phyloP scores from a whole-genome alignment of 2,113 vertebrate genomes.

The Osmerus mordax region DNA sequence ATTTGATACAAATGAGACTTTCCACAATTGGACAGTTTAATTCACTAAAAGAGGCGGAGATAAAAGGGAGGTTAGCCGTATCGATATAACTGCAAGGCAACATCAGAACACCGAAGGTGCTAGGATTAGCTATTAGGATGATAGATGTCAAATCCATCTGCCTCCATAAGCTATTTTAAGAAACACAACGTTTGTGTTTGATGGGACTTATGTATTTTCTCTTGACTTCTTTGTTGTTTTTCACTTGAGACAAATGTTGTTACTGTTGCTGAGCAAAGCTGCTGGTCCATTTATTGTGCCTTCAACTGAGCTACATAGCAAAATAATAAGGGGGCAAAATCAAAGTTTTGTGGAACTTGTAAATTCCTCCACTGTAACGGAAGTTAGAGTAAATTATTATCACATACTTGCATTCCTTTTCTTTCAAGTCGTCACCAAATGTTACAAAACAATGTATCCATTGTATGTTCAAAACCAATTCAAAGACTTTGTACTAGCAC shows the following conservation, averaged over 20 bases:
- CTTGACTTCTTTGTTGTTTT: constrained; percentile 3
- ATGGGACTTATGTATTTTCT: constrained; percentile 50
- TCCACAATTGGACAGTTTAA: constrained; percentile 73
- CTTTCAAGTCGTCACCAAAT: too few relatives aligned
- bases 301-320: too few relatives aligned
- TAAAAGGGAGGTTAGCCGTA: constrained; percentile 45
- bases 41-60: constrained; percentile 69
- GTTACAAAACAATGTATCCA: too few relatives aligned
- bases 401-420: too few relatives aligned
- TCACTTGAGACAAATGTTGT: background rate
- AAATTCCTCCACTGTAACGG: too few relatives aligned
- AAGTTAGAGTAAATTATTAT: too few relatives aligned
- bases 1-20: constrained; percentile 76
- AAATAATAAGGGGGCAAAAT: too few relatives aligned
- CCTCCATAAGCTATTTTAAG: constrained; percentile 47
- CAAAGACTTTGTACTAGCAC: too few relatives aligned
- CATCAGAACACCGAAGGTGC: constrained; percentile 52
- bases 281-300: too few relatives aligned
- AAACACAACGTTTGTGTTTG: constrained; percentile 45
- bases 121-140: constrained; percentile 31
- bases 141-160: constrained; percentile 55
- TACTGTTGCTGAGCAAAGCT: too few relatives aligned
- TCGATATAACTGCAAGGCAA: constrained; percentile 47
- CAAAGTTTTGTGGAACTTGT: too few relatives aligned
- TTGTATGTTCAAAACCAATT: too few relatives aligned